Conservation (phyloP, 2,113 vertebrate genomes). For the Sorex fumeus region DNA sequence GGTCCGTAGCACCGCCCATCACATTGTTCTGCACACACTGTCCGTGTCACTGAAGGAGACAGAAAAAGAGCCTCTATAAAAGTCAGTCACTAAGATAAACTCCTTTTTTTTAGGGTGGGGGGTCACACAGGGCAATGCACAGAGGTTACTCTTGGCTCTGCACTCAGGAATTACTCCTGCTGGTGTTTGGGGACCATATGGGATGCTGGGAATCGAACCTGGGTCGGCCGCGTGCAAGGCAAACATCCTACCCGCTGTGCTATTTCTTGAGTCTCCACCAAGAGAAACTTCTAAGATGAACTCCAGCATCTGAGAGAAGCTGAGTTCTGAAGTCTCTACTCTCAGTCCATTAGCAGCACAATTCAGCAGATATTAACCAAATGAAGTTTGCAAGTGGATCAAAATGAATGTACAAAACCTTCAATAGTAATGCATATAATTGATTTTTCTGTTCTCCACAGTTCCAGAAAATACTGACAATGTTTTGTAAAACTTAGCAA, state of each 20-base stretch:
- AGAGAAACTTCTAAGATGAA: neutral
- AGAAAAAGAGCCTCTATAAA: constrained; percentile 46
- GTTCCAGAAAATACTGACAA: neutral
- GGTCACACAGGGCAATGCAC: too few species aligned
- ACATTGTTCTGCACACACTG: constrained; percentile 97
- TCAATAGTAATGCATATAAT: neutral
- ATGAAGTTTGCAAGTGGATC: neutral
- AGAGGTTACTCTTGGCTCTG: too few species aligned
- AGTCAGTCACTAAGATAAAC: neutral
- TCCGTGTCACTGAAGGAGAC: constrained; percentile 94
- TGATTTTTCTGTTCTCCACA: neutral
- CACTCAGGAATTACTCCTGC: too few species aligned
- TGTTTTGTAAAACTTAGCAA: neutral
- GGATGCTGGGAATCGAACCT: too few species aligned
- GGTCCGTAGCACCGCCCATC: constrained; percentile 97
- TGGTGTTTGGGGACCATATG: too few species aligned
- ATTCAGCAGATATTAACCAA: neutral
- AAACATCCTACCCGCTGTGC: too few species aligned
- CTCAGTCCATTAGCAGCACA: neutral
- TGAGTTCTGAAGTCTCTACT: neutral
- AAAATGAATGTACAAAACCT: neutral
- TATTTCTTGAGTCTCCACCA: too few species aligned
- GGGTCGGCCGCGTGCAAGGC: too few species aligned
- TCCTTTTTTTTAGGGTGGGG: too few species aligned
- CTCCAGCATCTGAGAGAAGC: neutral